Percentiles rank a stretch among this genome's conserved stretches.
Conservation (phyloP, 2,797 vertebrate species). For the Pseudochromis fuscus region DNA sequence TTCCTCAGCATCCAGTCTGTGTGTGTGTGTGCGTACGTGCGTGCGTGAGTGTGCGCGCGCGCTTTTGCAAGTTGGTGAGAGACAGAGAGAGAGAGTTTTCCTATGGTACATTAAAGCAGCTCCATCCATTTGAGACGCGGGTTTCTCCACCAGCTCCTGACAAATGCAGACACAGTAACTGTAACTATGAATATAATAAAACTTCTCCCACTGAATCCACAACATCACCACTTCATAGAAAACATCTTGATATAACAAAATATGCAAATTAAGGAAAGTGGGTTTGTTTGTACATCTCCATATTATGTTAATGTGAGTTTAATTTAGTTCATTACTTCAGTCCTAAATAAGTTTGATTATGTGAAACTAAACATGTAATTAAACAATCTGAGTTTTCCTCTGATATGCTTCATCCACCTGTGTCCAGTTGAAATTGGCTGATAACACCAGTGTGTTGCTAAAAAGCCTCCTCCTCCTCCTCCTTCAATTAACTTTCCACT, state of each 20-base stretch:
- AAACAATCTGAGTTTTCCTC: background rate
- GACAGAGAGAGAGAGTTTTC: constrained; percentile 1
- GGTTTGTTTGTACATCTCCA: background rate
- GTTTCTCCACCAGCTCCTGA: constrained; percentile 33
- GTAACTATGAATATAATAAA: constrained; percentile 48
- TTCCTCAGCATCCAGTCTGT: background rate
- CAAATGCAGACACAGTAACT: constrained; percentile 54
- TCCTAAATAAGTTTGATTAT: too few species aligned
- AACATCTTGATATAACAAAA: background rate
- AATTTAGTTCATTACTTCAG: background rate
- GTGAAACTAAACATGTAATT: background rate
- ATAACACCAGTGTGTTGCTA: constrained; percentile 13
- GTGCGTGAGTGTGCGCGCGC: background rate
- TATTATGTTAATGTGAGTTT: background rate
- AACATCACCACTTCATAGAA: background rate
- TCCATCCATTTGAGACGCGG: constrained; percentile 37
- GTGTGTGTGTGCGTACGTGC: constrained; percentile 1
- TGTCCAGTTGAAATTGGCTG: background rate
- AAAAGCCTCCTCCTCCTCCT: too few species aligned
- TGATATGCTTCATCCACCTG: too few species aligned
- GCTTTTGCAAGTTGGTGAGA: constrained; percentile 8
- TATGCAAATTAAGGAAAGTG: background rate
- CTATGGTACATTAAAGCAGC: constrained; percentile 23
- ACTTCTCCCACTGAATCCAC: constrained; percentile 25
- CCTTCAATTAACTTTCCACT: constrained; percentile 70